Conservation (phyloP, 2,888 invertebrate species). For the Tolmerus cingulatus region DNA sequence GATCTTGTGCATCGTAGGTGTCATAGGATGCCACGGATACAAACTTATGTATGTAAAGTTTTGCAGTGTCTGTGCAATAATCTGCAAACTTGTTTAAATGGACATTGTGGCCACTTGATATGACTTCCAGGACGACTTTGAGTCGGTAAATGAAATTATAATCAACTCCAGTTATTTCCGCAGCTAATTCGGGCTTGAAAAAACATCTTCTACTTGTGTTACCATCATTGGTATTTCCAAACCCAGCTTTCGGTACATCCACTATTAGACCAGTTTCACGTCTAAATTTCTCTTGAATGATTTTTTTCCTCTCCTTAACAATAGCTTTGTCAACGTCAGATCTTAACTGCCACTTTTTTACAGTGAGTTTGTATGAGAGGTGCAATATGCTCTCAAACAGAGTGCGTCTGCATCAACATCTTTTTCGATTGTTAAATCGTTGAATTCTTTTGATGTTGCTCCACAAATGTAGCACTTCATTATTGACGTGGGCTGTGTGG, state of each 20-base stretch:
- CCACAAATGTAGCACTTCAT: constrained; percentile 46
- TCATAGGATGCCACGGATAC: constrained; percentile 52
- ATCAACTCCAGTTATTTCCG: constrained; percentile 55
- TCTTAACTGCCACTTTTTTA: constrained; percentile 53
- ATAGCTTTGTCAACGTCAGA: constrained; percentile 19
- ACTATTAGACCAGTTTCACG: constrained; percentile 54
- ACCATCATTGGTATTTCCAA: constrained; percentile 55
- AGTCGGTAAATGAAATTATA: background rate
- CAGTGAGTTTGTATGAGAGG: constrained; percentile 54
- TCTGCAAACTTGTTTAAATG: background rate
- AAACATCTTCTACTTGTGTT: constrained; percentile 56
- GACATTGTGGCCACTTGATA: constrained; percentile 2
- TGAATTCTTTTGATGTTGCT: constrained; percentile 45
- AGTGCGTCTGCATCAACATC: background rate
- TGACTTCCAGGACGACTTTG: constrained; percentile 9
- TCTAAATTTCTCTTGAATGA: no score
- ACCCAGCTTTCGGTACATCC: constrained; percentile 54
- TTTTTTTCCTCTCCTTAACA: constrained; percentile 31
- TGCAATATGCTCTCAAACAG: constrained; percentile 54
- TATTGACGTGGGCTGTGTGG: constrained; percentile 37
- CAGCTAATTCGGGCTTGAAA: constrained; percentile 51
- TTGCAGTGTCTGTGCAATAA: constrained; percentile 43
- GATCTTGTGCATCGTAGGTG: constrained; percentile 53
- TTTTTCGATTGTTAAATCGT: background rate
- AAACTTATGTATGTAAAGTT: constrained; percentile 41